Evolutionary conservation across 2,113 vertebrate species (phyloP).

Genomic region (Mixornis gularis): DNA sequence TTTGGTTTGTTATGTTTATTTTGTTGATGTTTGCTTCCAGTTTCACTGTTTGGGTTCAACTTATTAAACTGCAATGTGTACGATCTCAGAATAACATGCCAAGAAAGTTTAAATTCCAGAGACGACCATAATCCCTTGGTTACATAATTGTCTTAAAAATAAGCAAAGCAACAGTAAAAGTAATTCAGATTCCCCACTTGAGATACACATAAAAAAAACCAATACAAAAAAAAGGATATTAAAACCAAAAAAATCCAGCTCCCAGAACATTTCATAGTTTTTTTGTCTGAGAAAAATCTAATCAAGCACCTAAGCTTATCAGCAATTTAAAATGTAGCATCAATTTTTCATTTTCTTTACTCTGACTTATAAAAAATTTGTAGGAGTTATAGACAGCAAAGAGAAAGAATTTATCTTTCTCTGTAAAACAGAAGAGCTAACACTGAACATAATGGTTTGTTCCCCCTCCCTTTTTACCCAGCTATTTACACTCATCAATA

Average conservation of each 20-base stretch:
- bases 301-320: background rate
- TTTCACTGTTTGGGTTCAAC: background rate
- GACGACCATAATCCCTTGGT: background rate
- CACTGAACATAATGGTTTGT: background rate
- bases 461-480: background rate
- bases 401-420: background rate
- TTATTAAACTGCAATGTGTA: background rate
- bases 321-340: background rate
- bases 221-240: background rate
- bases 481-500: background rate
- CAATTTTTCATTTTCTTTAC: background rate
- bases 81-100: background rate
- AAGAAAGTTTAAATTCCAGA: background rate
- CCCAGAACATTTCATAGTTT: background rate
- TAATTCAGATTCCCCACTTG: background rate
- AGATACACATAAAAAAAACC: fast-evolving
- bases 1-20: background rate
- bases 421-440: background rate
- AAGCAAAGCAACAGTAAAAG: background rate
- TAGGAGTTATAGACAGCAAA: background rate
- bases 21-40: background rate
- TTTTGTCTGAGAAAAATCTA: background rate
- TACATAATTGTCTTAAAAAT: background rate
- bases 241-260: background rate
- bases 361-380: background rate